Evolutionary conservation across 2,797 vertebrate genomes (phyloP), one percentile per base, ranked within the genome.

Genomic region (Sarcoramphus papa): DNA sequence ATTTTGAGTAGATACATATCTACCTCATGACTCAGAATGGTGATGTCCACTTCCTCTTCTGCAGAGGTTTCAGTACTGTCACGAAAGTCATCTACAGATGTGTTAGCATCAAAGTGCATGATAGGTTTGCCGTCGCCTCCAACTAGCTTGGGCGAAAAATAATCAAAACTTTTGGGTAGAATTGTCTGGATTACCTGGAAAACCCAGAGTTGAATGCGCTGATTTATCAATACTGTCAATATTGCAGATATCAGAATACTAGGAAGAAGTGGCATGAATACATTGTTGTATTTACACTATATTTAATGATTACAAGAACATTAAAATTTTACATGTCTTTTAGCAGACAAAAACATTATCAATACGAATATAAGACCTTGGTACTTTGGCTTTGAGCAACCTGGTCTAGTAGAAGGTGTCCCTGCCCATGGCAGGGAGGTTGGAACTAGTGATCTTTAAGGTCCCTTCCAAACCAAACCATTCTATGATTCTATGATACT

Each of bases 11-110:
- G 69, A 65, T 40, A 21, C 30, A 8, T 20, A 48, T 53, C 64
- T 98, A 99, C 99, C 97, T 98, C 98, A 88, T 99, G 98, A 59
- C 98, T 98, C 95, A 99, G 95, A 95, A 99, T 93, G 35, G 98
- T 98, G 96, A 99, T 97, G 88, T 99, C 98, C 5, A 98, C 98
- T 81, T 99, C 99, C 7, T 99, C 98, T 62, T 98, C 98, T 35
- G 98, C 95, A 7, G 98, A 98, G 19, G 98, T 98, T 72, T 95
- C 91, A 40, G 75, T 96, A 23, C 98, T 98, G 12, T 98, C 98
- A 23, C 98, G 91, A 91, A 97, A 97, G 45, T 97, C 97, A 74
- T 98, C 98, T 90, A 97, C 80, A 50, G 97, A 95, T 15, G 91
- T n/a, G 63, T 77, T 89, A 19, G 75, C 90, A 95, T 97, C 91